Conservation (phyloP, 2,113 vertebrate genomes). For the Axis porcinus region DNA sequence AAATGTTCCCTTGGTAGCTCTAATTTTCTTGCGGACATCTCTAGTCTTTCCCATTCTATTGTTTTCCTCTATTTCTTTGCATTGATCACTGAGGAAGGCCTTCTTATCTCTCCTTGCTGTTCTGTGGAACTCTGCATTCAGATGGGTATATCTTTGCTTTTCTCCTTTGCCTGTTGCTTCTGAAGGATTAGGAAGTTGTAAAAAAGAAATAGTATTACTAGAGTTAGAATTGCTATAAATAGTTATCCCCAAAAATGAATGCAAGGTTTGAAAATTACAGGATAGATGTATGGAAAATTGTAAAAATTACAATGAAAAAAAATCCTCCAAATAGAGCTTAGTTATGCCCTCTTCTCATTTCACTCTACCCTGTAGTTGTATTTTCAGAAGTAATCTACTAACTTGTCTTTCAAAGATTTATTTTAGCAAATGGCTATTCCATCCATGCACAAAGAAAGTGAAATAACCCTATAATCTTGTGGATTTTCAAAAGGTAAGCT, state of each 20-base stretch:
- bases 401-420: constrained; percentile 28
- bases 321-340: neutral
- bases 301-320: constrained; percentile 1
- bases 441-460: constrained; percentile 17
- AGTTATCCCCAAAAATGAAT: neutral
- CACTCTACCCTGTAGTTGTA: constrained; percentile 13
- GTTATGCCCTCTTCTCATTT: neutral
- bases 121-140: neutral
- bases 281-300: neutral
- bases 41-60: neutral
- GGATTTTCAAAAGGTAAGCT: constrained; percentile 35
- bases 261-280: constrained; percentile 13
- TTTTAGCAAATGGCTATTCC: constrained; percentile 55
- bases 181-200: neutral
- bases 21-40: neutral
- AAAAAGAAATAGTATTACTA: neutral
- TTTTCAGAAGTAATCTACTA: constrained; percentile 35
- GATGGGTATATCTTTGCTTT: neutral
- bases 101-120: neutral
- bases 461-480: constrained; percentile 47
- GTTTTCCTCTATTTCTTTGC: neutral
- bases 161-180: neutral
- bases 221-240: neutral
- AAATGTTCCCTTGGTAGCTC: neutral
- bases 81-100: neutral